Evolutionary conservation across 2,888 invertebrate species (phyloP), one percentile per base, ranked within the genome.

Genomic region (Cepaea hortensis): DNA sequence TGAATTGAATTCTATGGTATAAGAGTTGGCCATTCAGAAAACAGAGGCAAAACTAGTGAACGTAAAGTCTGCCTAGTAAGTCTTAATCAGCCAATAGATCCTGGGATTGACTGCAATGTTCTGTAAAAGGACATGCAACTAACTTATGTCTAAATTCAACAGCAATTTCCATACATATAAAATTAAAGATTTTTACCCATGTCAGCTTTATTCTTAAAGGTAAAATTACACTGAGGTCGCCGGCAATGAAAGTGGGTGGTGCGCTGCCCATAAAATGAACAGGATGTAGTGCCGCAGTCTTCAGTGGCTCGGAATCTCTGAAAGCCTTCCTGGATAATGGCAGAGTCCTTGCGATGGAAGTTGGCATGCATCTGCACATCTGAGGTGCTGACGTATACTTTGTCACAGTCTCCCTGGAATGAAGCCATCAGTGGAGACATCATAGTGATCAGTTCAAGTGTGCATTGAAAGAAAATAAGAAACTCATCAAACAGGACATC

Each of bases 311-410:
- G 96, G 95, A 97, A 98, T 91, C 99, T 96, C 93, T 98, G 98
- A 95, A 99, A 99, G 0, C 99, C 99, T 94, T 99, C 99, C 93
- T 98, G 98, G 86, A 98, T 97, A 92, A 99, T 99, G 35, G 98
- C 98, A 0, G 98, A 98, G 94, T 99, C 98, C 94, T 99, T 99
- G 86, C 98, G 96, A 95, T 99, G 99, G 95, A 98, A 99, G 95
- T 99, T 99, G 5, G 99, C 98, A 95, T 99, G 99, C 99, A 99
- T 99, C 95, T 99, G 99, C 6, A 99, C 99, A 95, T 99, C 99
- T 81, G 98, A 98, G 5, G 99, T 99, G 92, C 98, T 98, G 93
- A 99, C 98, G 95, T 99, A 99, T 0, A 98, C 98, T 95, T 98
- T 98, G 92, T 95, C 95, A 93, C 95, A 95, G 90, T 95, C 95